Conservation (phyloP, 2,797 vertebrate genomes). For the Schizothorax lantsangensis region DNA sequence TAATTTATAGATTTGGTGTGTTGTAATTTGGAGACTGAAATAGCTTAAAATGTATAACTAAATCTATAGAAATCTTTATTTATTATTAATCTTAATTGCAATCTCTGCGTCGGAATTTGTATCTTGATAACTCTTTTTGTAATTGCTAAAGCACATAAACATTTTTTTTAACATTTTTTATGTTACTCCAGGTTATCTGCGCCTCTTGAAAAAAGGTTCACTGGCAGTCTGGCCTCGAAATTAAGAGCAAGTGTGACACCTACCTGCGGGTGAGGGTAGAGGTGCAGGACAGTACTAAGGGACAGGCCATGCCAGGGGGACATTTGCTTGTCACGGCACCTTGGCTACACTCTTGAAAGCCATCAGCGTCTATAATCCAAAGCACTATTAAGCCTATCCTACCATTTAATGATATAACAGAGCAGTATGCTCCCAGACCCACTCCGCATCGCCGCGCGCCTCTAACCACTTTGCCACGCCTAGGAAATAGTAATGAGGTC, state of each 20-base stretch:
- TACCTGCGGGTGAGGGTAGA: conserved; percentile 93
- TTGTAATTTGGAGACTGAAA: background rate
- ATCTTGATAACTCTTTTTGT: background rate
- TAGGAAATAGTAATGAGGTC: conserved; percentile 89
- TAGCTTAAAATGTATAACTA: background rate
- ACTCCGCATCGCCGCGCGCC: conserved; percentile 75
- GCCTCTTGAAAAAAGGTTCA: conserved; percentile 69
- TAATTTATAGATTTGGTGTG: background rate
- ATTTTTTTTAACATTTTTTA: background rate
- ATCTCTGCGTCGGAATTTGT: background rate
- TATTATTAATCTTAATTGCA: background rate
- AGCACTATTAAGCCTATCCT: conserved; percentile 73
- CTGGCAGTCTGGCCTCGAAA: conserved; percentile 78
- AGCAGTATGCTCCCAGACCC: conserved; percentile 68
- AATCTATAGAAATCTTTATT: background rate
- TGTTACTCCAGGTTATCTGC: conserved; percentile 59
- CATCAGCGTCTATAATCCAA: conserved; percentile 72
- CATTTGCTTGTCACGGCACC: conserved; percentile 59
- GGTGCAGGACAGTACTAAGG: conserved; percentile 66
- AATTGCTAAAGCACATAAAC: background rate
- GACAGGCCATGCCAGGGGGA: conserved; percentile 48
- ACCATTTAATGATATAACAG: conserved; percentile 77
- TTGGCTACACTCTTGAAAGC: conserved; percentile 62
- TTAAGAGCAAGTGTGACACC: conserved; percentile 97
- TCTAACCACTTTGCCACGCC: conserved; percentile 83